Percentiles rank a stretch among this genome's conserved stretches.
These are phyloP conservation scores for Tragelaphus scriptus DNA, from an alignment of 2,113 vertebrate genomes.

Conservation along the genomic window DNA sequence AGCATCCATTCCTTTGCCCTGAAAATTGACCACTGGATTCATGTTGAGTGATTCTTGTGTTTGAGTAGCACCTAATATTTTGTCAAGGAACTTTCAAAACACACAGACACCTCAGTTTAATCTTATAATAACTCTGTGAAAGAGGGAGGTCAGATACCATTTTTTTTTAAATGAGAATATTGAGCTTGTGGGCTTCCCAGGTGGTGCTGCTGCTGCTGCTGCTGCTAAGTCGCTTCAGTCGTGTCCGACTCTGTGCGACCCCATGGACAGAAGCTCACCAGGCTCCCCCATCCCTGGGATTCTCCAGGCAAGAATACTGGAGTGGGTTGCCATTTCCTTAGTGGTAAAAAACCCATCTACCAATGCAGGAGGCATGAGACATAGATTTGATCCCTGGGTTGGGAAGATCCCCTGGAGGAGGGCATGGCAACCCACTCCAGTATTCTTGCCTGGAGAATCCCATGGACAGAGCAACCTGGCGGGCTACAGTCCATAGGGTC, in stretches of 20 bases:
- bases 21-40: background rate
- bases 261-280: too few relatives aligned
- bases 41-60: background rate
- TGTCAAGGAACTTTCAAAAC: background rate
- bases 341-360: background rate
- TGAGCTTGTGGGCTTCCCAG: background rate
- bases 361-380: background rate
- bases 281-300: too few relatives aligned
- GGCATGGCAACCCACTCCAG: background rate
- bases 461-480: background rate
- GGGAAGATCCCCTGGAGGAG: background rate
- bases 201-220: too few relatives aligned
- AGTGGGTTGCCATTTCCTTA: too few relatives aligned
- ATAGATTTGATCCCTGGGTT: background rate
- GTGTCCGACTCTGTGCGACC: too few relatives aligned
- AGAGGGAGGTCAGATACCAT: background rate
- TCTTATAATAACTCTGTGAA: background rate
- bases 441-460: background rate
- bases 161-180: background rate
- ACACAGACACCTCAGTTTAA: background rate
- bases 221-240: too few relatives aligned
- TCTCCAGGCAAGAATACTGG: too few relatives aligned
- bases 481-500: background rate
- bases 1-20: background rate
- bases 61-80: background rate